Percentiles rank a stretch among this genome's conserved stretches.
Evolutionary conservation across 2,888 invertebrate species (phyloP).

Genomic region (Geophilus truncorum): DNA sequence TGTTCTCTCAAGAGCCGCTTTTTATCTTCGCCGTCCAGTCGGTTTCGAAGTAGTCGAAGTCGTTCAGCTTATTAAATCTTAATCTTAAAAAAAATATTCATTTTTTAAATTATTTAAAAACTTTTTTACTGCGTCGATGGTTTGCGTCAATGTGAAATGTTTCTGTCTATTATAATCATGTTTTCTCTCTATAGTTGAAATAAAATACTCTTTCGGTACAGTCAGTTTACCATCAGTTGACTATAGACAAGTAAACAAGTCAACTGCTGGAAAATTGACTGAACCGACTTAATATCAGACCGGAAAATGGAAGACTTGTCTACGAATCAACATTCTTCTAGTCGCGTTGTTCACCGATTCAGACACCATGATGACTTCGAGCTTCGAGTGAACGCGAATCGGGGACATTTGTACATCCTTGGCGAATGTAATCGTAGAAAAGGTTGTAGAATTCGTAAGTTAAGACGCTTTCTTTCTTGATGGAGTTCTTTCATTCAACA

Average conservation of each 20-base stretch:
- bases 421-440: background rate
- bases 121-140: constrained; percentile 29
- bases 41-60: too few relatives aligned
- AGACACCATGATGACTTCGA: too few relatives aligned
- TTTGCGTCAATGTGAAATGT: constrained; percentile 30
- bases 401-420: background rate
- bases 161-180: background rate
- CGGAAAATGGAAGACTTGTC: too few relatives aligned
- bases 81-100: too few relatives aligned
- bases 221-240: too few relatives aligned
- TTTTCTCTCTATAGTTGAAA: constrained; percentile 2
- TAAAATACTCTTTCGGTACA: too few relatives aligned
- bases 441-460: constrained; percentile 5
- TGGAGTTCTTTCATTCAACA: too few relatives aligned
- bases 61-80: too few relatives aligned
- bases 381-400: constrained; percentile 6
- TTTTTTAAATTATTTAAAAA: too few relatives aligned
- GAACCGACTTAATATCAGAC: background rate
- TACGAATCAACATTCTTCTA: background rate
- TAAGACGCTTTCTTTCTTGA: constrained; percentile 25
- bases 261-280: constrained; percentile 23
- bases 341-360: constrained; percentile 11
- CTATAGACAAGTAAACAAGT: too few relatives aligned
- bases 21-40: too few relatives aligned
- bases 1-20: too few relatives aligned